These are phyloP conservation scores for Hirundichthys speculiger DNA, from an alignment of 2,113 vertebrate genomes.

Conservation along the genomic window DNA sequence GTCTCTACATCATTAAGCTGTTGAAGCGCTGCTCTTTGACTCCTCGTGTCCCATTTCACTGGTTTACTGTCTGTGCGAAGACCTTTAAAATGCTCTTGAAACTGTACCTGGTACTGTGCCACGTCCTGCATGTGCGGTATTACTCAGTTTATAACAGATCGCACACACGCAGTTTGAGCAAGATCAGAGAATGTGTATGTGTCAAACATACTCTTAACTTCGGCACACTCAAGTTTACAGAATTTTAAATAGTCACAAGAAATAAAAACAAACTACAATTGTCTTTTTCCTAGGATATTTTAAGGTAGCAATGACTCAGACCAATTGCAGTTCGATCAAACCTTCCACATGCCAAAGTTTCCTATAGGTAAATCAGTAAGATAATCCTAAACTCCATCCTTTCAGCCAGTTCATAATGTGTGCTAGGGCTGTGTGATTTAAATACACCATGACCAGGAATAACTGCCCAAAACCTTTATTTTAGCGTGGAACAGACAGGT, in stretches of 20 bases:
- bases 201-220: no score
- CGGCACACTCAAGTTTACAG: no score
- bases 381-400: not conserved
- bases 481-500: conserved; percentile 41
- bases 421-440: no score
- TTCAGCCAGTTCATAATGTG: not conserved
- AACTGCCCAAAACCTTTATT: conserved; percentile 24
- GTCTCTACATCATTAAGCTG: conserved; percentile 76
- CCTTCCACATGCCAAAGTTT: not conserved
- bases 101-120: conserved; percentile 61
- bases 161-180: conserved; percentile 9
- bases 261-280: not conserved
- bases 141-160: conserved; percentile 28
- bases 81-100: conserved; percentile 57
- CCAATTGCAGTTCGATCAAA: conserved; percentile 1
- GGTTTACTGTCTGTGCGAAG: conserved; percentile 57
- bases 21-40: conserved; percentile 76
- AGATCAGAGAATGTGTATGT: no score
- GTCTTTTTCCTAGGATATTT: no score
- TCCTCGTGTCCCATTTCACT: conserved; percentile 59
- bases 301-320: not conserved
- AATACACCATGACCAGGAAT: conserved; percentile 4
- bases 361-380: not conserved
- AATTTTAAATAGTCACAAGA: conserved; percentile 17
- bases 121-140: conserved; percentile 11